phyloP scores from a whole-genome alignment of 1,140 invertebrate genomes.

The Schlechtendalia chinensis region DNA sequence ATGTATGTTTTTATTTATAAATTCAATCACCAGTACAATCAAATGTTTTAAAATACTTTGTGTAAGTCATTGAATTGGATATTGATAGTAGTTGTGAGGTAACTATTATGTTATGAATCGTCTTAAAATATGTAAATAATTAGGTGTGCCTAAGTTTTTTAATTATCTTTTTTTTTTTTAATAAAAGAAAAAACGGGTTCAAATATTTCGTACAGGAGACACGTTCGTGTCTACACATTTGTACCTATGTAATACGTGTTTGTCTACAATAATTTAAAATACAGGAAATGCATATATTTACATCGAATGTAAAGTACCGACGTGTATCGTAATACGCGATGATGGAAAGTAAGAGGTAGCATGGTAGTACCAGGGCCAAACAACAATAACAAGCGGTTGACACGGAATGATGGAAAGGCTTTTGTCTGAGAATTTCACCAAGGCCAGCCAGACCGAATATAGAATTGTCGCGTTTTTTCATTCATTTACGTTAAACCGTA shows the following conservation, averaged over 20 bases:
- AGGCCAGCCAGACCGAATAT: background rate
- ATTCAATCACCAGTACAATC: too few species aligned
- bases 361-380: slow-evolving; percentile 38
- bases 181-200: too few species aligned
- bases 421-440: slow-evolving; percentile 17
- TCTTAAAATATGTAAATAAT: too few species aligned
- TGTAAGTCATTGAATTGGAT: too few species aligned
- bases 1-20: too few species aligned
- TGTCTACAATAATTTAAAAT: background rate
- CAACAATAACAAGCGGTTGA: slow-evolving; percentile 45
- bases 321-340: background rate
- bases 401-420: slow-evolving; percentile 43
- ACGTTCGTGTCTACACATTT: too few species aligned
- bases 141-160: too few species aligned
- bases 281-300: slow-evolving; percentile 13
- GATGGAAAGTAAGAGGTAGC: slow-evolving; percentile 33
- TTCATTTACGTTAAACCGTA: slow-evolving; percentile 18
- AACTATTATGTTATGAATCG: too few species aligned
- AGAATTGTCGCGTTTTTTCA: slow-evolving; percentile 2
- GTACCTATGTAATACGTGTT: background rate
- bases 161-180: too few species aligned
- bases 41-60: too few species aligned
- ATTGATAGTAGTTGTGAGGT: too few species aligned
- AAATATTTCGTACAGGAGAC: too few species aligned
- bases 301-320: background rate